Conservation (phyloP, 2,113 vertebrate species). For the Cyprinodon brontotheroides region DNA sequence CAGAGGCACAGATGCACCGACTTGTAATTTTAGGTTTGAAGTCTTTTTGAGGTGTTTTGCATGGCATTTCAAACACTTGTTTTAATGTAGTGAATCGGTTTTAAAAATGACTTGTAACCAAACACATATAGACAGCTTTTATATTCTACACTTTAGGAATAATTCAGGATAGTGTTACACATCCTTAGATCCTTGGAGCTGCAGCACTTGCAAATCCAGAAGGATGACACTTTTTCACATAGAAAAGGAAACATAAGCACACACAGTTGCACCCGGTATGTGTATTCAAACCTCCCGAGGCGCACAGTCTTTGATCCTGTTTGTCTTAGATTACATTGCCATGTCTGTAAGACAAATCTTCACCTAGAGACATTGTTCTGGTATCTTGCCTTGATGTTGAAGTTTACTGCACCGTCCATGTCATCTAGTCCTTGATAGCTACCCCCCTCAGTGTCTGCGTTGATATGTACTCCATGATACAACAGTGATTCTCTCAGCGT, state of each 20-base stretch:
- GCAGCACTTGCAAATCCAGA: background rate
- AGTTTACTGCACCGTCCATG: conserved; percentile 24
- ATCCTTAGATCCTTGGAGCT: background rate
- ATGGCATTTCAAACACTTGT: no score
- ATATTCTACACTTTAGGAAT: background rate
- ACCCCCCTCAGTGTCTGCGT: conserved; percentile 27
- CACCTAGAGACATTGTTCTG: conserved; percentile 31
- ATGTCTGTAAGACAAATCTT: conserved; percentile 32
- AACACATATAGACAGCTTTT: background rate
- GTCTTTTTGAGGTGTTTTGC: no score
- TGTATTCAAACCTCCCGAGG: conserved; percentile 27
- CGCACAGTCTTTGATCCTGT: conserved; percentile 19
- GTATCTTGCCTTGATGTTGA: conserved; percentile 35
- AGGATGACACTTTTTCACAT: conserved; percentile 25
- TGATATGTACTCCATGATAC: conserved; percentile 51
- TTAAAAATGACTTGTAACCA: background rate
- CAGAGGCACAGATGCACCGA: no score
- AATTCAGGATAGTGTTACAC: background rate
- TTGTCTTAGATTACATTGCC: conserved; percentile 22
- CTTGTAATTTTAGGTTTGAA: no score
- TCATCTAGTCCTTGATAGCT: conserved; percentile 29
- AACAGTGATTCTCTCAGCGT: conserved; percentile 46
- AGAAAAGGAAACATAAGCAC: conserved; percentile 7
- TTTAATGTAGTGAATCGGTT: background rate
- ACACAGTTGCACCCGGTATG: conserved; percentile 32